Evolutionary conservation across 2,888 invertebrate species (phyloP).

Genomic region (Heteromurus nitidus): DNA sequence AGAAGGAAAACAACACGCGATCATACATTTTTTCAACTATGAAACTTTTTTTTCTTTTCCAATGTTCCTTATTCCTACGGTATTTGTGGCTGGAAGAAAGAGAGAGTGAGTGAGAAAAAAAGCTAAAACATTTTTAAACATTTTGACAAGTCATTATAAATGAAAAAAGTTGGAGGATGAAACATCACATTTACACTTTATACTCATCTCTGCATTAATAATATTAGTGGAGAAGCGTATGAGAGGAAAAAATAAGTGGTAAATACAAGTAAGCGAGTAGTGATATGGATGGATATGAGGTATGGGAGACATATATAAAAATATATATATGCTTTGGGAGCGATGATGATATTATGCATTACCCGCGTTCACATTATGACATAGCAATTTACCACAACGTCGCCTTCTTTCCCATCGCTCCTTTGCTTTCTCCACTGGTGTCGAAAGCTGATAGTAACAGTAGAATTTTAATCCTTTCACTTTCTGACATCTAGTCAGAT

Average conservation of each 20-base stretch:
- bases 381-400: constrained; percentile 63
- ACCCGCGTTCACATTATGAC: constrained; percentile 38
- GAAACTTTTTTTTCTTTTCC: constrained; percentile 26
- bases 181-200: constrained; percentile 37
- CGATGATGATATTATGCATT: constrained; percentile 6
- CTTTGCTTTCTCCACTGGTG: constrained; percentile 66
- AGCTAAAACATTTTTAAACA: constrained; percentile 50
- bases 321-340: no score
- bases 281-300: constrained; percentile 32
- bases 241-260: constrained; percentile 16
- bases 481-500: constrained; percentile 62
- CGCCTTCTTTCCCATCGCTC: constrained; percentile 9
- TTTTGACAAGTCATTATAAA: constrained; percentile 63
- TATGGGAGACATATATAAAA: no score
- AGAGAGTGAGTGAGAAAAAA: no score
- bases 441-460: constrained; percentile 72
- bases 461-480: constrained; percentile 69
- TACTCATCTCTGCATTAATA: constrained; percentile 18
- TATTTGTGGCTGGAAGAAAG: constrained; percentile 32
- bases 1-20: constrained; percentile 20
- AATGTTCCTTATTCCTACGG: no score
- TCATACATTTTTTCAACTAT: no score
- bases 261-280: constrained; percentile 34
- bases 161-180: constrained; percentile 52
- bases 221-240: neutral